Percentiles rank a stretch among this genome's conserved stretches.
phyloP scores from a whole-genome alignment of 2,113 vertebrate species.

The Hyla sarda region DNA sequence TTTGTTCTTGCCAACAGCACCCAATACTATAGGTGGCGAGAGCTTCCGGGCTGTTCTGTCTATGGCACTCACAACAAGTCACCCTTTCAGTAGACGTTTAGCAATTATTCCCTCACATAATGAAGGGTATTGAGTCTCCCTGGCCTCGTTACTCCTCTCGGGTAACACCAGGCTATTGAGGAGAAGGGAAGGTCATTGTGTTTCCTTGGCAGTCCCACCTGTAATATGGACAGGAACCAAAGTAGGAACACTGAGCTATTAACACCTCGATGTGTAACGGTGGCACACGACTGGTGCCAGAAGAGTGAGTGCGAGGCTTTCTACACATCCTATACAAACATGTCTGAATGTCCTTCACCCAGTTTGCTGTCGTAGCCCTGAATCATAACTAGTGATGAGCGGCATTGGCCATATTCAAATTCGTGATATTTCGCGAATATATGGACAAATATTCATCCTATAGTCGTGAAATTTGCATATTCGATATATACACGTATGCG shows the following conservation, averaged over 20 bases:
- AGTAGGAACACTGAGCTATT: not conserved
- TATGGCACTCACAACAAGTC: conserved; percentile 35
- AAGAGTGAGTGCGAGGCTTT: no score
- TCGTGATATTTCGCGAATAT: no score
- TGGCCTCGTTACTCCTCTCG: not conserved
- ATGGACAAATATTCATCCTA: no score
- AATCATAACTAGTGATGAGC: no score
- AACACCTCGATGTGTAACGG: not conserved
- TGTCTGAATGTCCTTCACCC: no score
- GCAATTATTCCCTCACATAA: conserved; percentile 17
- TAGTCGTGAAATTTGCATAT: no score
- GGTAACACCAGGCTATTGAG: not conserved
- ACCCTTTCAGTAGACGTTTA: conserved; percentile 33
- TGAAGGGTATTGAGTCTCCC: conserved; percentile 14
- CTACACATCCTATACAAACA: no score
- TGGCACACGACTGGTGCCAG: no score
- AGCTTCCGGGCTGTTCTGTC: not conserved
- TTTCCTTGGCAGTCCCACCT: not conserved
- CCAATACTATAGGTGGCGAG: not conserved
- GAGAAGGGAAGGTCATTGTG: conserved; percentile 23
- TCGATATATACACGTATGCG: no score
- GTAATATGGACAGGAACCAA: not conserved
- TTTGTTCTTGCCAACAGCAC: not conserved
- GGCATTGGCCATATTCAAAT: no score
- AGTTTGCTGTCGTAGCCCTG: no score